Evolutionary conservation across 2,113 vertebrate species (phyloP).

Genomic region (Sturnira hondurensis): DNA sequence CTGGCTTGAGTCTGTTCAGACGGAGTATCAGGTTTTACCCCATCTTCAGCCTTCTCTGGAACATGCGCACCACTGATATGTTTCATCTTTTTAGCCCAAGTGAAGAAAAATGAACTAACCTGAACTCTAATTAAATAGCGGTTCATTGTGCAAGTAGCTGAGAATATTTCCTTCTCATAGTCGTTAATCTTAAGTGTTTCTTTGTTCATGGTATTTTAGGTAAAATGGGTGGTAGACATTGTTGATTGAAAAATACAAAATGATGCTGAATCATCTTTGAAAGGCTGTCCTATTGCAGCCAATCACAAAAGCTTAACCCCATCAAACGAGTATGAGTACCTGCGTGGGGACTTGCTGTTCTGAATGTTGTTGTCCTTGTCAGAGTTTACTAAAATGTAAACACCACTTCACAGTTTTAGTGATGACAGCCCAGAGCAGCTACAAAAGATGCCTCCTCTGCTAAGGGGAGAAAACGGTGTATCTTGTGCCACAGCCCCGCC

Average conservation of each 20-base stretch:
- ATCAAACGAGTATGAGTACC: not conserved
- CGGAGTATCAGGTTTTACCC: not conserved
- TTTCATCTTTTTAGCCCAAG: constrained; percentile 11
- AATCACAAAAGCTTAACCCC: not conserved
- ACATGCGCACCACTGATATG: not conserved
- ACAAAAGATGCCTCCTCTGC: not conserved
- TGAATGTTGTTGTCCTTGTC: not conserved
- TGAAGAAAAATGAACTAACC: constrained; percentile 26
- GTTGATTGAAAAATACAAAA: not conserved
- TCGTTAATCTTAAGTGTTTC: not conserved
- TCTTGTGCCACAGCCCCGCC: not conserved
- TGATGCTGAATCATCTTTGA: not conserved
- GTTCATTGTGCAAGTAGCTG: not conserved
- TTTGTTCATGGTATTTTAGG: not conserved
- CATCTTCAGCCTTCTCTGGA: not conserved
- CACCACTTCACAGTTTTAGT: not conserved
- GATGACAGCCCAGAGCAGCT: not conserved
- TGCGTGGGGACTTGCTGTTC: not conserved
- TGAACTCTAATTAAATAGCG: constrained; percentile 5
- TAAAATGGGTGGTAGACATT: not conserved
- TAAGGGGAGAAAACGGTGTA: not conserved
- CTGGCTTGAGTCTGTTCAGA: not conserved
- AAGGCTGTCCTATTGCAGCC: not conserved
- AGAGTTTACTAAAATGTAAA: not conserved
- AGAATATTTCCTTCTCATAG: not conserved